Evolutionary conservation across 2,113 vertebrate species (phyloP).

Genomic region (Heterotilapia buettikoferi): DNA sequence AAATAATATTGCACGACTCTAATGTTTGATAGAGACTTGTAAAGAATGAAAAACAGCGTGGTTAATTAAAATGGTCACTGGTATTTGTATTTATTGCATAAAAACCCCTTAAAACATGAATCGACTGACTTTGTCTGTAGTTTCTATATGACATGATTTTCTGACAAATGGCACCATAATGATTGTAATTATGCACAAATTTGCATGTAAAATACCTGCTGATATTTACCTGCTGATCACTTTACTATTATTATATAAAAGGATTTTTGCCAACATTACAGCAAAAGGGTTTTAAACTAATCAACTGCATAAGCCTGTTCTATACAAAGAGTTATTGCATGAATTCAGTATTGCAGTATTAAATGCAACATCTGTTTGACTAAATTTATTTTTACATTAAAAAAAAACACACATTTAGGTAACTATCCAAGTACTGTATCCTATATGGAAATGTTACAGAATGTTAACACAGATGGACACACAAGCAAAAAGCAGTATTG

Average conservation of each 20-base stretch:
- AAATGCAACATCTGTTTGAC: background rate
- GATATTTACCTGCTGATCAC: background rate
- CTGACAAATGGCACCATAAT: background rate
- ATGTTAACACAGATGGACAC: background rate
- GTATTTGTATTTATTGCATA: background rate
- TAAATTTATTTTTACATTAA: background rate
- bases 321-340: background rate
- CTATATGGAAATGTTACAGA: background rate
- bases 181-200: background rate
- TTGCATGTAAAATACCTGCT: background rate
- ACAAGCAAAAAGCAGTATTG: background rate
- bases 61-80: background rate
- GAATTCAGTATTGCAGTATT: background rate
- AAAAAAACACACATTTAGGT: background rate
- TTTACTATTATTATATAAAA: background rate
- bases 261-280: background rate
- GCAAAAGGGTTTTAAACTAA: background rate
- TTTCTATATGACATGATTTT: background rate
- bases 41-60: background rate
- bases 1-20: background rate
- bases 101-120: background rate
- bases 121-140: background rate
- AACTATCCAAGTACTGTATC: background rate
- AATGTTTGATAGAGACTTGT: background rate
- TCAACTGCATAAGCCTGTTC: background rate